Evolutionary conservation across 2,797 vertebrate genomes (phyloP).

Genomic region (Leptodactylus fallax): DNA sequence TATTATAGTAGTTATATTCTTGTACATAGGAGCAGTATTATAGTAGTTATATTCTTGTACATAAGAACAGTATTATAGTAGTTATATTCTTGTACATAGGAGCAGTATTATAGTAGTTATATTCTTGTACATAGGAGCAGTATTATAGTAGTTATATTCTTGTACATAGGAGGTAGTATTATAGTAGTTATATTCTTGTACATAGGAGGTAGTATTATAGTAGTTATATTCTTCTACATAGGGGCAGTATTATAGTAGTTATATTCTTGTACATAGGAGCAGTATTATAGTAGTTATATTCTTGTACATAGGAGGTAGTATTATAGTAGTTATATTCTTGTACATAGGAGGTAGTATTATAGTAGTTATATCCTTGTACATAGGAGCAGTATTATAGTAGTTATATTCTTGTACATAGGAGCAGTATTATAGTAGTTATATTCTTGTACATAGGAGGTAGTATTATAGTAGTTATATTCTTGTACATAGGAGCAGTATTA

Average conservation of each 20-base stretch:
- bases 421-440: too few species aligned
- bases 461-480: too few species aligned
- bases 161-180: not conserved
- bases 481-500: too few species aligned
- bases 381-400: too few species aligned
- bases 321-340: too few species aligned
- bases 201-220: not conserved
- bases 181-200: conserved; percentile 3
- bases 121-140: not conserved
- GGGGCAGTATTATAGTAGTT: not conserved
- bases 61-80: not conserved
- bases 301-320: too few species aligned
- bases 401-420: too few species aligned
- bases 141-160: not conserved
- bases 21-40: conserved; percentile 4
- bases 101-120: not conserved
- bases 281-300: too few species aligned
- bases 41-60: not conserved
- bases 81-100: not conserved
- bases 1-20: conserved; percentile 1
- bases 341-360: too few species aligned
- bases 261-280: too few species aligned
- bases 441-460: too few species aligned
- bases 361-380: too few species aligned
- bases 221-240: not conserved